Base-by-base conservation (phyloP, 2,888 invertebrate genomes). In the Pollenia griseotomentosa region DNA sequence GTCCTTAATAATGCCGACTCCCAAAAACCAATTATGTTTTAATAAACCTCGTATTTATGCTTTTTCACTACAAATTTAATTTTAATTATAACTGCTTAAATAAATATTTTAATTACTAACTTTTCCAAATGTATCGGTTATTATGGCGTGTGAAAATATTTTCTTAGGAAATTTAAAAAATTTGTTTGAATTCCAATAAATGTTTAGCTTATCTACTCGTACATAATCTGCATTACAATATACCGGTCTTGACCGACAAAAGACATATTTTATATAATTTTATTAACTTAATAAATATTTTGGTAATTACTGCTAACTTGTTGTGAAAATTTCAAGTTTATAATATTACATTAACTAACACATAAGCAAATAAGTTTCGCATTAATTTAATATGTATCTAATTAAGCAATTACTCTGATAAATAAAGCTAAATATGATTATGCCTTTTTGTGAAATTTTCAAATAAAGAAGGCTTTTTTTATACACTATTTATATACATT, bases 351-450 rank as follows among this genome's bases (percentile, higher is more conserved):
- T 33, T 6, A 19, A 57, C 53, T 2, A 44, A 12, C 12, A 68
- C 11, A 40, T 66, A 68, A 53, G 44, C 23, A 82, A 75, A 73
- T 74, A 79, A 55, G 42, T 66, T 74, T 68, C 44, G 3, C 42
- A 61, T 59, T 75, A 55, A 78, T 66, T 84, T 75, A 33, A 59
- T 63, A 55, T 71, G 19, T 55, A 57, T 19, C 63, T 79, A 79
- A 86, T 83, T 65, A 86, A 86, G 86, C 79, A 65, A 86, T 86
- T 86, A 86, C 23, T 14, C 59, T n/a, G 16, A 65, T 61, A 74
- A 78, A 55, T 48, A 63, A 82, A 85, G 14, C 16, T 44, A 48
- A 66, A 66, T 66, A 55, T 59, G 71, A 70, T 77, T 77, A 71
- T 57, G 9, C 53, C 53, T 66, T 66, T 66, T 66, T 16, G 16